Evolutionary conservation across 2,888 invertebrate species (phyloP).

Genomic region (Nasonia oneida): DNA sequence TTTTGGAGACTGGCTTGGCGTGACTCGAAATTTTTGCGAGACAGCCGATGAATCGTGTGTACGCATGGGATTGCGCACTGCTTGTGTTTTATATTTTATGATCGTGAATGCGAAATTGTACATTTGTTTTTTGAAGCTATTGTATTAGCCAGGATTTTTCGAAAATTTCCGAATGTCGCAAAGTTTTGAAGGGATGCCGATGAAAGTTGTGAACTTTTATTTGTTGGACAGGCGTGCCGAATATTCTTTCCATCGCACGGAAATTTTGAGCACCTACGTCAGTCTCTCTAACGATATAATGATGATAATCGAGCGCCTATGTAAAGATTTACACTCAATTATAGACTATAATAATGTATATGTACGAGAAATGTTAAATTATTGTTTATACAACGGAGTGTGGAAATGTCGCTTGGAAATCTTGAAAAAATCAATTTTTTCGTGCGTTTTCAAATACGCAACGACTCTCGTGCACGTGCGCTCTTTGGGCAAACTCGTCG

Average conservation of each 20-base stretch:
- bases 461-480: background rate
- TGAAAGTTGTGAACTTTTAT: background rate
- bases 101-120: constrained; percentile 1
- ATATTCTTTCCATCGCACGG: background rate
- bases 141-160: background rate
- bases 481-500: background rate
- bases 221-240: background rate
- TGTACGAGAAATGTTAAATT: constrained; percentile 58
- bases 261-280: constrained; percentile 11
- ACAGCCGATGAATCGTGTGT: background rate
- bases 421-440: constrained; percentile 50
- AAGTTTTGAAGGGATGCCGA: background rate
- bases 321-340: constrained; percentile 57
- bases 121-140: background rate
- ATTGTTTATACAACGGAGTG: constrained; percentile 56
- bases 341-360: constrained; percentile 57
- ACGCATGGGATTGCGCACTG: background rate
- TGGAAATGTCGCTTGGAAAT: constrained; percentile 47
- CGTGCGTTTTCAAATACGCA: constrained; percentile 21
- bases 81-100: background rate
- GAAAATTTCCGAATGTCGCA: background rate
- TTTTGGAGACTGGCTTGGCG: constrained; percentile 37
- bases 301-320: constrained; percentile 41
- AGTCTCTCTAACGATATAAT: constrained; percentile 30
- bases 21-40: background rate